Evolutionary conservation across 1,140 invertebrate species (phyloP), one percentile per base, ranked within the genome.

Genomic region (Cylas formicarius): DNA sequence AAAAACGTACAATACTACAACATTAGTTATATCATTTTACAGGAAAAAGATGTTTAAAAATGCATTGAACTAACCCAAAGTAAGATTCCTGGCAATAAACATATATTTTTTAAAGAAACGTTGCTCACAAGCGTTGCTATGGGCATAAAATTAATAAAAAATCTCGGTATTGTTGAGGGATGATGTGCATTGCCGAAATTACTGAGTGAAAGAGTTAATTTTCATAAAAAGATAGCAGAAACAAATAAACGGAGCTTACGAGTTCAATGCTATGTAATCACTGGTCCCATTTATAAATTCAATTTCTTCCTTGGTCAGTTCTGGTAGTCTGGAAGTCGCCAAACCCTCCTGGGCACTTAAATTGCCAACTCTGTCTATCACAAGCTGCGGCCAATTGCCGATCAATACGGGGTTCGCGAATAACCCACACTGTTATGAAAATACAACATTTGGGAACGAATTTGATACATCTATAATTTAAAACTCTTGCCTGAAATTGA

Each of bases 371-470:
- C 56, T 53, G 2, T 65, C 51, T 23, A 69, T 71, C 56, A 81
- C 69, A 0, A 75, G 52, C 41, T 61, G 53, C 2, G 78, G 77
- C 54, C 80, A 82, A 39, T 78, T 73, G 8, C 80, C 79, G 2
- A 66, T 36, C 20, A 66, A 80, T 24, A 81, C 73, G 0, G 78
- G 75, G 57, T 82, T 62, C 0, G 73, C 69, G 38, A 72, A 72
- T 76, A 77, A 81, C 6, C 81, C 81, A 24, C 71, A 65, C 72
- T 76, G 54, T 23, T 68, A 67, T 35, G 19, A 9, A 11, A 14
- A 33, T 14, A 33, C 18, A 1, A 14, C 9, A 17, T 34, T 34
- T 19, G 16, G 32, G 29, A 5, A 9, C 4, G 3, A 33, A 8
- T 34, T 9, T 28, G 68, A 75, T 40, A 53, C 42, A 9, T 18